Evolutionary conservation across 2,888 invertebrate species (phyloP).

Genomic region (Pelosia muscerda): DNA sequence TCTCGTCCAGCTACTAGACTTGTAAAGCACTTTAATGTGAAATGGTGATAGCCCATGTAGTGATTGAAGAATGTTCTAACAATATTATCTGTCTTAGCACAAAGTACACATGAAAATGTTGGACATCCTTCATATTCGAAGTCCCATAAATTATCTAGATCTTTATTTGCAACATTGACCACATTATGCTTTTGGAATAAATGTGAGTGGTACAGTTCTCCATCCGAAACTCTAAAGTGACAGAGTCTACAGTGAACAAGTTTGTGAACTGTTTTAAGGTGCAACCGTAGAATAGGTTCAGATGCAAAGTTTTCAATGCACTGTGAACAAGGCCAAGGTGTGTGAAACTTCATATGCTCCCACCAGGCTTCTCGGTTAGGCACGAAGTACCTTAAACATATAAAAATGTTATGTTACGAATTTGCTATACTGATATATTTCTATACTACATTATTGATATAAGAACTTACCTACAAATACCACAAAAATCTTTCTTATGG

Average conservation of each 20-base stretch:
- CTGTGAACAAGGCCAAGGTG: slow-evolving; percentile 82
- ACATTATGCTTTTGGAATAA: slow-evolving; percentile 78
- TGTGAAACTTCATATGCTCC: slow-evolving; percentile 73
- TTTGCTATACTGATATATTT: not conserved
- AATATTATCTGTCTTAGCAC: slow-evolving; percentile 68
- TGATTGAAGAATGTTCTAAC: slow-evolving; percentile 74
- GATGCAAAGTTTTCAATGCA: slow-evolving; percentile 71
- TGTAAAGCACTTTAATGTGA: slow-evolving; percentile 80
- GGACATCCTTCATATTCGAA: slow-evolving; percentile 65
- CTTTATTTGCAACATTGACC: slow-evolving; percentile 64
- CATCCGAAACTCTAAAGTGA: slow-evolving; percentile 74
- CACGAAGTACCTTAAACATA: slow-evolving; percentile 76
- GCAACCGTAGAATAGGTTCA: slow-evolving; percentile 67
- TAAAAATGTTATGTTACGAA: not conserved
- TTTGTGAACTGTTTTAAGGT: slow-evolving; percentile 70
- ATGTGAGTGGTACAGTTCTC: slow-evolving; percentile 74
- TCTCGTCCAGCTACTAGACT: slow-evolving; percentile 72
- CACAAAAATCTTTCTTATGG: slow-evolving; percentile 83
- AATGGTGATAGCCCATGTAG: slow-evolving; percentile 80
- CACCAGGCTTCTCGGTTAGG: slow-evolving; percentile 74
- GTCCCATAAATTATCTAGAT: slow-evolving; percentile 72
- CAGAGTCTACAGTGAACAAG: slow-evolving; percentile 81
- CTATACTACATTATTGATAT: too few relatives aligned
- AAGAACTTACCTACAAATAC: slow-evolving; percentile 78
- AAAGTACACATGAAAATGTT: slow-evolving; percentile 74